Conservation (phyloP, 2,797 vertebrate species). For the Rhynchotus rufescens region DNA sequence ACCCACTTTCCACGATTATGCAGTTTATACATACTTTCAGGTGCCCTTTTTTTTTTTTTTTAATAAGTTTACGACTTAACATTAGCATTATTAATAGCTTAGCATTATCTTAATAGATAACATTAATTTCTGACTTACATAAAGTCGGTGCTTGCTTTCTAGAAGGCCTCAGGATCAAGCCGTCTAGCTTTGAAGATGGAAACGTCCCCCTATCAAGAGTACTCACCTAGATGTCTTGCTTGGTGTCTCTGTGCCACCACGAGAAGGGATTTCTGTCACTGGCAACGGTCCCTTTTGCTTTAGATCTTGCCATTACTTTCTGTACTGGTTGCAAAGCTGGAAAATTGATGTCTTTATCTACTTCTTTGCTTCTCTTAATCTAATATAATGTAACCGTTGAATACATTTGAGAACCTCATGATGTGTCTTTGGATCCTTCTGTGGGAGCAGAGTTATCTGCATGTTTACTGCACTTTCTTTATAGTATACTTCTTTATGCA, state of each 20-base stretch:
- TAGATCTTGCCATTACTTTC: neutral
- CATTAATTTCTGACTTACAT: neutral
- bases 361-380: neutral
- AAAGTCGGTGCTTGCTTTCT: neutral
- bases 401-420: neutral
- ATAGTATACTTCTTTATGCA: conserved; percentile 31
- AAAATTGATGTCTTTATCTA: neutral
- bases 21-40: neutral
- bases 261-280: neutral
- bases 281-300: neutral
- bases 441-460: neutral
- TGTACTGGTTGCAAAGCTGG: neutral
- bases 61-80: too few species aligned
- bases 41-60: too few species aligned
- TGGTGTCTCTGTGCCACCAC: neutral
- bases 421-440: neutral
- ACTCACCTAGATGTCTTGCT: neutral
- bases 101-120: neutral
- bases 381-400: neutral
- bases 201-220: neutral
- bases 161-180: neutral
- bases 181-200: neutral
- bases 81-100: too few species aligned
- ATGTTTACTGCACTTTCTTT: conserved; percentile 1
- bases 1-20: neutral